Evolutionary conservation across 2,113 vertebrate species (phyloP).

Genomic region (Sciurus niger): DNA sequence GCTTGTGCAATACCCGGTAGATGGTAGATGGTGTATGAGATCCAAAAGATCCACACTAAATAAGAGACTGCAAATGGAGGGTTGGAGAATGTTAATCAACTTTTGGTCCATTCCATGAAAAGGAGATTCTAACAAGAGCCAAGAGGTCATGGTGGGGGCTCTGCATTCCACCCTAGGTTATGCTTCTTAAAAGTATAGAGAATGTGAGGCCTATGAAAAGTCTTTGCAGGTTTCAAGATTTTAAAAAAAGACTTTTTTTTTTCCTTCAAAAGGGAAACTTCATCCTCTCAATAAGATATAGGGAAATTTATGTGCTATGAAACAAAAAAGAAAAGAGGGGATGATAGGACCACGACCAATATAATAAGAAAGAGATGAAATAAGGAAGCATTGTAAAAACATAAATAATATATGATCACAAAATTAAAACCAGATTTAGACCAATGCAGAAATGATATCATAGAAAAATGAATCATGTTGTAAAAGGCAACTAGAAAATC

Average conservation of each 20-base stretch:
- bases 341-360: background rate
- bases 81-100: background rate
- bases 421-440: conserved; percentile 48
- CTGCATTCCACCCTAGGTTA: background rate
- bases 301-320: background rate
- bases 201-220: background rate
- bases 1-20: background rate
- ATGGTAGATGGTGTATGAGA: background rate
- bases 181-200: conserved; percentile 21
- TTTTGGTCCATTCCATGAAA: background rate
- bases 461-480: conserved; percentile 20
- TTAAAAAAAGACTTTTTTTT: background rate
- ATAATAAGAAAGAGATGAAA: background rate
- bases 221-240: background rate
- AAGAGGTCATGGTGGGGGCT: background rate
- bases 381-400: background rate
- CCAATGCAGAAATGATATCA: background rate
- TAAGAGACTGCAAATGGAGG: background rate
- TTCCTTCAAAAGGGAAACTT: background rate
- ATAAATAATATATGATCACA: background rate
- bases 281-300: background rate
- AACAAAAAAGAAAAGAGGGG: background rate
- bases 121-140: background rate
- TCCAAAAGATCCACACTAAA: background rate
- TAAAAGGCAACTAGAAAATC: background rate